Conservation (phyloP, 2,113 vertebrate species). For the Alces alces region DNA sequence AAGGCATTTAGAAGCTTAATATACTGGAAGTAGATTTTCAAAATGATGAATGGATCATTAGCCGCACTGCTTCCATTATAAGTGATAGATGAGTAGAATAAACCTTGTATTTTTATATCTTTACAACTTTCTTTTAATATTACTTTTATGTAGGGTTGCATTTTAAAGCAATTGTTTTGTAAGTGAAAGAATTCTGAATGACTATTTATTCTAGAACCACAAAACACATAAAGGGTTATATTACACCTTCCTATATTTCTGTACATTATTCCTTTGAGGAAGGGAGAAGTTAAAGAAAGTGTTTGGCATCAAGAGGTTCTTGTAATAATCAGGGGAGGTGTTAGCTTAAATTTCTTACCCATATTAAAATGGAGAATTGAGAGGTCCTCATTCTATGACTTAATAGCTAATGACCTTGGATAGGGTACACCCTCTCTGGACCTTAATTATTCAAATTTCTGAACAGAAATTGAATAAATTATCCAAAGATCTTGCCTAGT, state of each 20-base stretch:
- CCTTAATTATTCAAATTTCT: background rate
- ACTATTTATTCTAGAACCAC: background rate
- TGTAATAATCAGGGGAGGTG: background rate
- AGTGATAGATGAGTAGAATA: background rate
- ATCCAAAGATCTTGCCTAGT: background rate
- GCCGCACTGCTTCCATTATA: background rate
- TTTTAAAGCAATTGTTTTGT: background rate
- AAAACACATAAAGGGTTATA: background rate
- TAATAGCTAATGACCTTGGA: background rate
- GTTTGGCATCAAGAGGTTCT: background rate
- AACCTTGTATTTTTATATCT: background rate
- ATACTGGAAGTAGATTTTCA: constrained; percentile 24
- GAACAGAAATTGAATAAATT: background rate
- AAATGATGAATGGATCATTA: background rate
- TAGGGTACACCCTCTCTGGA: background rate
- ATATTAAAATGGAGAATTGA: background rate
- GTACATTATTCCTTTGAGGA: background rate
- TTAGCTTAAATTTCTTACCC: background rate
- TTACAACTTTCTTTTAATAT: background rate
- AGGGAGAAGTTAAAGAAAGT: background rate
- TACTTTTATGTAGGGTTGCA: background rate
- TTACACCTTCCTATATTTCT: background rate
- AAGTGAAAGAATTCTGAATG: background rate
- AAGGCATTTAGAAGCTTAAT: background rate
- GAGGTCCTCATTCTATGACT: background rate